These are phyloP conservation scores for Salpingus planirostris DNA, from an alignment of 2,888 invertebrate genomes.

Conservation along the genomic window DNA sequence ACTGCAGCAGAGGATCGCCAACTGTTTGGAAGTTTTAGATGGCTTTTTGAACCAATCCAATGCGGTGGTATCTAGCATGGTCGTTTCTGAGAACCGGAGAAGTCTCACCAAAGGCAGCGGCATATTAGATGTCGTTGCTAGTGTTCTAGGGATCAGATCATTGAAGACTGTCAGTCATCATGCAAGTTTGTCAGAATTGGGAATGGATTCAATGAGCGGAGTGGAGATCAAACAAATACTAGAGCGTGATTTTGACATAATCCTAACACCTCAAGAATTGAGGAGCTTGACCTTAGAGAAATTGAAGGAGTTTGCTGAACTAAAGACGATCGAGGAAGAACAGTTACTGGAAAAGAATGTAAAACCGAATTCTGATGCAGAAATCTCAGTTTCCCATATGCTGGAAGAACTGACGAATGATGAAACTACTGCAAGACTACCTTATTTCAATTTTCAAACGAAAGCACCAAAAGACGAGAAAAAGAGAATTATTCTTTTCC, in stretches of 20 bases:
- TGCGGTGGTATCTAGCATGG: not conserved
- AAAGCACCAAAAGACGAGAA: no score
- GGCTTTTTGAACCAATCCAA: not conserved
- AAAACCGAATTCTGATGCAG: no score
- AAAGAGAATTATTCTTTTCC: slow-evolving; percentile 56
- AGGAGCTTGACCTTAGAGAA: slow-evolving; percentile 69
- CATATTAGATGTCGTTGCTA: not conserved
- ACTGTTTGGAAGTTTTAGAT: slow-evolving; percentile 46
- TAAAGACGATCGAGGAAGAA: no score
- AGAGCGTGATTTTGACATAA: slow-evolving; percentile 79
- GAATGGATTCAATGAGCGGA: slow-evolving; percentile 95
- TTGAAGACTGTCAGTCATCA: slow-evolving; percentile 60
- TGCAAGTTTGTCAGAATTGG: slow-evolving; percentile 75
- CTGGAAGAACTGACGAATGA: no score
- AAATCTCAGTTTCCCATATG: no score
- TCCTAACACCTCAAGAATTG: slow-evolving; percentile 77
- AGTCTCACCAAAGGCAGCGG: no score
- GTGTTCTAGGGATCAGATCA: slow-evolving; percentile 49
- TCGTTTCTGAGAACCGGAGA: not conserved
- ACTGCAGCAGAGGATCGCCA: slow-evolving; percentile 56
- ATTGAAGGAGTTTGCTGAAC: no score
- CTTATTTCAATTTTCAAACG: no score
- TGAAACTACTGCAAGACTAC: no score
- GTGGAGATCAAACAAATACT: slow-evolving; percentile 90
- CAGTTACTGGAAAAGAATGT: no score